phyloP scores from a whole-genome alignment of 2,888 invertebrate genomes.

The Sycophila texana region DNA sequence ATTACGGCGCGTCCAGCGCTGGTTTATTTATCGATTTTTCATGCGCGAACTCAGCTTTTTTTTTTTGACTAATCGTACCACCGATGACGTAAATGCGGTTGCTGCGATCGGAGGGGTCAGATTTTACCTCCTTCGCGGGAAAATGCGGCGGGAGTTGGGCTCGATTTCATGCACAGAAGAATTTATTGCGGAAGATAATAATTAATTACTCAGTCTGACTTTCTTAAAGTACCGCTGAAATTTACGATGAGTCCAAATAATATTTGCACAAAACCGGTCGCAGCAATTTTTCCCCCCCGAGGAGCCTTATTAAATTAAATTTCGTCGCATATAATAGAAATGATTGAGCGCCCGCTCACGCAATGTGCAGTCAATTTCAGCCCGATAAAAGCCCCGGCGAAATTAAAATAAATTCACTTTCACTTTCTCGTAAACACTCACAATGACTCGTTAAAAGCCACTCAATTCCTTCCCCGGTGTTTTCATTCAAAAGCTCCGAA shows the following conservation, averaged over 20 bases:
- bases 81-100: background rate
- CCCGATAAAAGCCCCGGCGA: slow-evolving; percentile 14
- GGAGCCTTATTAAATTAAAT: background rate
- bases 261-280: too few species aligned
- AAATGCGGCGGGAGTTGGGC: background rate
- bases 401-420: slow-evolving; percentile 43
- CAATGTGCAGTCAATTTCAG: background rate
- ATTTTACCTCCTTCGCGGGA: background rate
- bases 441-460: slow-evolving; percentile 20
- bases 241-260: too few species aligned
- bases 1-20: background rate
- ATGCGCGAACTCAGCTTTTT: background rate
- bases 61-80: background rate
- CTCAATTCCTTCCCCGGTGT: background rate
- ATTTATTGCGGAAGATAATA: too few species aligned
- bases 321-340: background rate
- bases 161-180: background rate
- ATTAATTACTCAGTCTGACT: too few species aligned
- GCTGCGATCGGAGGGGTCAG: background rate
- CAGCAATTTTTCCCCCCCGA: too few species aligned
- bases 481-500: slow-evolving; percentile 14
- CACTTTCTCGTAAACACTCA: slow-evolving; percentile 28
- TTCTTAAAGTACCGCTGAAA: too few species aligned
- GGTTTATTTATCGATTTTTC: slow-evolving; percentile 28
- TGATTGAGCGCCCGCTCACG: background rate